Base-by-base conservation (phyloP, 1,140 invertebrate species). In the Apis dorsata region DNA sequence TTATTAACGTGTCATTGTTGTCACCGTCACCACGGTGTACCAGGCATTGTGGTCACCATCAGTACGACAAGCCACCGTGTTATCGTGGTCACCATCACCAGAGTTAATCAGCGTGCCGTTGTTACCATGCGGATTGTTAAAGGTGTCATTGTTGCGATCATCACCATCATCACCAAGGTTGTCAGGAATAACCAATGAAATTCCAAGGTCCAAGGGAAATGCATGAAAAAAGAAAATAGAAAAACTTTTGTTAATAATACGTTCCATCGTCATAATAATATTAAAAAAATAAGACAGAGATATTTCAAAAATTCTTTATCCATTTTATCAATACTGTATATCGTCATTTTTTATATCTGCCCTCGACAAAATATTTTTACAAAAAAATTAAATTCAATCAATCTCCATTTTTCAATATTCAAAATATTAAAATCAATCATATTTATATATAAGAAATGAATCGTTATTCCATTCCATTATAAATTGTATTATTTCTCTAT, bases 151-250 rank as follows among this genome's bases (percentile, higher is more conserved):
- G 59, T 85, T 78, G 44, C 15, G 15, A 24, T n/a, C 68, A 60
- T 19, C 81, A 57, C 13, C 80, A 28, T 68, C 86, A 59, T 13
- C 80, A 76, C 44, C 72, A 65, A 62, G 51, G 53, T 65, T 59
- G 60, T 51, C 19, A 55, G 0, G 13, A 79, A 66, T 57, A 51
- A 24, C 57, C 63, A 57, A 62, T 51, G 15, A 17, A 66, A n/a
- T 53, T 53, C 1, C 55, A 24, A 44, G n/a, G 74, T 75, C 78
- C 85, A 15, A 15, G 17, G 59, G 24, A 44, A 44, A 70, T 44
- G 70, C 79, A 88, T 88, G 87, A 85, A 88, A 88, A 85, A 83
- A 59, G 10, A 75, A 85, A 80, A 60, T 13, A 68, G 69, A 80
- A 73, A 28, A 59, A 21, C 53, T 55, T 72, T 3, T 53, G 73